phyloP scores from a whole-genome alignment of 2,113 vertebrate species.

The Psettodes erumei region DNA sequence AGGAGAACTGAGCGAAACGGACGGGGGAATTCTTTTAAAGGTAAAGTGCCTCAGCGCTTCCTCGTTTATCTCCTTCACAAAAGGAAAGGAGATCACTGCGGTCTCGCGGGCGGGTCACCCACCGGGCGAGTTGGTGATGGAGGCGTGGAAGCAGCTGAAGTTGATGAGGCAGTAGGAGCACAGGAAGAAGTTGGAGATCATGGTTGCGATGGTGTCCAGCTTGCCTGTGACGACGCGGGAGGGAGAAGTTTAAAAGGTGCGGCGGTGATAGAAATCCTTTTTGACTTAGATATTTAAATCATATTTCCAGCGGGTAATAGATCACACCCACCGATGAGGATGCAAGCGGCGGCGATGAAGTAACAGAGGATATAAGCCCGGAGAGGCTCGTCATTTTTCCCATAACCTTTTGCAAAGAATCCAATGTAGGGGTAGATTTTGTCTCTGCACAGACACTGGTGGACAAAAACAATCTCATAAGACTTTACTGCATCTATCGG shows the following conservation, averaged over 20 bases:
- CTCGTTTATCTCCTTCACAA: no score
- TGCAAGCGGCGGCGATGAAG: conserved; percentile 80
- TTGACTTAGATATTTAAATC: no score
- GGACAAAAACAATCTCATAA: no score
- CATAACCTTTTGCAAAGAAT: conserved; percentile 85
- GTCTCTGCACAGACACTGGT: conserved; percentile 83
- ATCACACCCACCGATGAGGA: conserved; percentile 81
- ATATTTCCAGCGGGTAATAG: no score
- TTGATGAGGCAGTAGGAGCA: conserved; percentile 86
- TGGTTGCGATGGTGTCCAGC: conserved; percentile 79
- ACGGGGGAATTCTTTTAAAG: no score
- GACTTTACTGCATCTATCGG: no score
- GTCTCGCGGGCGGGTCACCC: conserved; percentile 12
- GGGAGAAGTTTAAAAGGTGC: no score
- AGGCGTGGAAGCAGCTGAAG: conserved; percentile 86
- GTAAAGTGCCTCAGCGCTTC: no score
- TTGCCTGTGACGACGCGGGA: conserved; percentile 62
- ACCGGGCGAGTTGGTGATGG: conserved; percentile 84
- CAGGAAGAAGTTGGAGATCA: conserved; percentile 86
- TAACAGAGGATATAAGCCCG: conserved; percentile 81
- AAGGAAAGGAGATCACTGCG: no score
- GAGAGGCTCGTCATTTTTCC: conserved; percentile 82
- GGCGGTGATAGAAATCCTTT: no score
- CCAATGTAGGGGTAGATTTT: conserved; percentile 82
- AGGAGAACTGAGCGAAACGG: no score